phyloP scores from a whole-genome alignment of 2,888 invertebrate genomes.

The Chaitophorus viminalis region DNA sequence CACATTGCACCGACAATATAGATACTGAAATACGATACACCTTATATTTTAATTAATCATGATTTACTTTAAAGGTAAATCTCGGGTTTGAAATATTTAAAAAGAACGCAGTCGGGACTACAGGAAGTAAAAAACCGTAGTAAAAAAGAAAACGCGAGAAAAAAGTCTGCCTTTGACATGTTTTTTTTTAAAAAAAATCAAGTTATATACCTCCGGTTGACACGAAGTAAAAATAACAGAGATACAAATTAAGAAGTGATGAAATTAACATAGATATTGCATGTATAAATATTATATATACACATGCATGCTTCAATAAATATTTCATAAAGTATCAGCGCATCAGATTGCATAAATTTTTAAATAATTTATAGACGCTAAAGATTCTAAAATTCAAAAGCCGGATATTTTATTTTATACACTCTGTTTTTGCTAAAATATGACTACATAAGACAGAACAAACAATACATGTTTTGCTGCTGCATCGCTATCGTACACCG shows the following conservation, averaged over 20 bases:
- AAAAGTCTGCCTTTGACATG: conserved; percentile 2
- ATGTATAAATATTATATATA: neutral
- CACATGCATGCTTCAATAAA: neutral
- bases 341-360: neutral
- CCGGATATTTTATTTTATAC: neutral
- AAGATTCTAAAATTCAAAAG: neutral
- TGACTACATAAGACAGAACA: neutral
- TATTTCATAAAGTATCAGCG: neutral
- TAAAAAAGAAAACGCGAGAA: neutral
- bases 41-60: neutral
- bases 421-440: neutral
- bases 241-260: neutral
- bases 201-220: neutral
- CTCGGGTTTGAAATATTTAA: neutral
- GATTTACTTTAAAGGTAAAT: neutral
- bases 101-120: neutral
- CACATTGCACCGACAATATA: neutral
- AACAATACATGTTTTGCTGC: neutral
- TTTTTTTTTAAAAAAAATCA: neutral
- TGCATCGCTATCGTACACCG: neutral
- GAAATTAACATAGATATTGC: neutral
- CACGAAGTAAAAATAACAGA: neutral
- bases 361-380: neutral
- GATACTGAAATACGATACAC: neutral
- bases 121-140: neutral